Percentiles rank a stretch among this genome's conserved stretches.
phyloP scores from a whole-genome alignment of 2,113 vertebrate species.

The Etheostoma spectabile region DNA sequence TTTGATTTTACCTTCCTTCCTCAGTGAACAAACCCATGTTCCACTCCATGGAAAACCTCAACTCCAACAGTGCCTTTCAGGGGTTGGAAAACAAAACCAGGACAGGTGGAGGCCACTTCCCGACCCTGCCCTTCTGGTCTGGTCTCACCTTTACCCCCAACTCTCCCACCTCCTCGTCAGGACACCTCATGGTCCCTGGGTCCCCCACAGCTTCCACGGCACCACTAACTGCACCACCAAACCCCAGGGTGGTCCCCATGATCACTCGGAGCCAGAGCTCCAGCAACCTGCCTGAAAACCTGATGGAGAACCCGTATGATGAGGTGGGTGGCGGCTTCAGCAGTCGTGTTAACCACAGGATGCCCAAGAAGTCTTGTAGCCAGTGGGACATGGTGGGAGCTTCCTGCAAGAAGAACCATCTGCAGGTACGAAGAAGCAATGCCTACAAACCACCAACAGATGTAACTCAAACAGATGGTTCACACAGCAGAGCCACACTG shows the following conservation, averaged over 20 bases:
- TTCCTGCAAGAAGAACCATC: conserved; percentile 61
- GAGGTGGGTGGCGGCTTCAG: conserved; percentile 54
- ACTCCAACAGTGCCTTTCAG: conserved; percentile 76
- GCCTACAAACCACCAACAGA: background rate
- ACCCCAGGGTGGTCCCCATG: conserved; percentile 71
- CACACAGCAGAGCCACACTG: background rate
- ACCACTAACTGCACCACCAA: background rate
- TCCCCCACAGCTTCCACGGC: background rate
- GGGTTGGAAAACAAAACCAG: conserved; percentile 28
- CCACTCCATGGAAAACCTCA: conserved; percentile 86
- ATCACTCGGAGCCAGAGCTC: conserved; percentile 85
- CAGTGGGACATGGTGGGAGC: conserved; percentile 79
- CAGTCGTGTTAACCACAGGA: conserved; percentile 33
- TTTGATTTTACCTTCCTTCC: conserved; percentile 28
- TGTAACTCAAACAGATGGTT: background rate
- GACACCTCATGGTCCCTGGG: conserved; percentile 65
- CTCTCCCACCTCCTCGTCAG: conserved; percentile 49
- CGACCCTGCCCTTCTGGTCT: conserved; percentile 58
- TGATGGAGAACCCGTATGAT: conserved; percentile 70
- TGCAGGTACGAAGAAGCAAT: conserved; percentile 72
- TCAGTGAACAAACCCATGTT: conserved; percentile 75
- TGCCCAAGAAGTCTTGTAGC: conserved; percentile 77
- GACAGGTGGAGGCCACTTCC: conserved; percentile 54
- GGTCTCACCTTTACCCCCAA: conserved; percentile 59
- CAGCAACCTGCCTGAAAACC: conserved; percentile 78